Base-by-base conservation (phyloP, 2,888 invertebrate genomes). In the Nemotelus pantherinus region DNA sequence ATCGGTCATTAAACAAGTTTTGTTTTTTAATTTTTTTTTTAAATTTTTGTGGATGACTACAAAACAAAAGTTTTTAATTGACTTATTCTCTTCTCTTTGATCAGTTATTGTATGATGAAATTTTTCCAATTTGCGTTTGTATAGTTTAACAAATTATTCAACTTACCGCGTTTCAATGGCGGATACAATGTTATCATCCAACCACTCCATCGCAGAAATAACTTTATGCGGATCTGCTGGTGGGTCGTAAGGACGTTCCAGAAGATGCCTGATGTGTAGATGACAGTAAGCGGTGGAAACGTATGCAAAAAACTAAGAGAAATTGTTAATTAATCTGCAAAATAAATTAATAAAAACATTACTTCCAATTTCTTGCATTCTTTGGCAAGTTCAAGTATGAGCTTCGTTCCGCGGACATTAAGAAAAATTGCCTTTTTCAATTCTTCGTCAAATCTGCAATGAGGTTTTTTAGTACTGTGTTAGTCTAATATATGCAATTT, bases 201-300 rank as follows among this genome's bases (percentile, higher is more conserved):
- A 90, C 92, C 93, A 93, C 85, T 95, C 94, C 79, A 94, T 90
- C 1, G 93, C 90, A 83, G 93, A 91, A 72, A 95, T 94, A 80
- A 94, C 89, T 82, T 92, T 89, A 82, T 93, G 91, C 0, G 94
- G 94, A 87, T 93, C 89, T 72, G 93, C 92, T 0, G 94, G 94
- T 0, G 95, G 93, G 2, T 94, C 93, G 85, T 98, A 98, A 0
- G 96, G 90, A 82, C 92, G 93, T 87, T 98, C 98, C 81, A 93
- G 92, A 41, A 97, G 87, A 2, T 94, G 89, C 80, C 92, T 91
- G 84, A 94, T 92, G 83, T 95, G 92, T 77, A 97, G 91, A 85
- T 98, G 97, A 83, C 97, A 95, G 86, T 96, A 97, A 0, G 97
- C 93, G 0, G 97, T 97, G 2, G 97, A 97, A 4, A 97, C 91